Evolutionary conservation across 2,888 invertebrate species (phyloP).

Genomic region (Cheilosia variabilis): DNA sequence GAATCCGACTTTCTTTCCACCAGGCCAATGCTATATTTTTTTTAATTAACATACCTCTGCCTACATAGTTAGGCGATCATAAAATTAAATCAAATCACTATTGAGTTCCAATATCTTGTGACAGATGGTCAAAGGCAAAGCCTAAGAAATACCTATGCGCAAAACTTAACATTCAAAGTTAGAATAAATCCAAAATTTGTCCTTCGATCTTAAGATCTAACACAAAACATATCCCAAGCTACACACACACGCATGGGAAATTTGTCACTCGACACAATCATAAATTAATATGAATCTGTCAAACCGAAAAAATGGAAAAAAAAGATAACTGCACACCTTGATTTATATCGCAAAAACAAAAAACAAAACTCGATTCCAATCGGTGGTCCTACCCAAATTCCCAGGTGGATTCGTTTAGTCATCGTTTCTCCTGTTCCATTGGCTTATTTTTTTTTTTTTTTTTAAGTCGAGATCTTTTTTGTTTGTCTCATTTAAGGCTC

Average conservation of each 20-base stretch:
- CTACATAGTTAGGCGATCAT: too few species aligned
- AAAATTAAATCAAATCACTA: too few species aligned
- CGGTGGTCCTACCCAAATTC: slow-evolving; percentile 73
- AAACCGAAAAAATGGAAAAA: slow-evolving; percentile 31
- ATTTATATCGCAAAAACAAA: slow-evolving; percentile 62
- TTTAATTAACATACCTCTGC: too few species aligned
- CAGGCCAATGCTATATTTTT: too few species aligned
- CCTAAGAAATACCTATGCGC: background rate
- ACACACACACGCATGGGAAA: slow-evolving; percentile 36
- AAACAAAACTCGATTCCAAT: slow-evolving; percentile 59
- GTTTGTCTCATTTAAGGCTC: slow-evolving; percentile 59
- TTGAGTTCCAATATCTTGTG: too few species aligned
- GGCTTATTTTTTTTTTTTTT: slow-evolving; percentile 21
- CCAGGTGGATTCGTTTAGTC: slow-evolving; percentile 75
- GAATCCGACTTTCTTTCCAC: too few species aligned
- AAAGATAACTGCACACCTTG: slow-evolving; percentile 60
- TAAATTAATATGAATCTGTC: slow-evolving; percentile 73
- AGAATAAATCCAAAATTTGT: slow-evolving; percentile 3
- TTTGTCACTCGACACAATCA: slow-evolving; percentile 66
- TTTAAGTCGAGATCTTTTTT: slow-evolving; percentile 46
- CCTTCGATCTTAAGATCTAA: slow-evolving; percentile 13
- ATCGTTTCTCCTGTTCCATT: slow-evolving; percentile 65
- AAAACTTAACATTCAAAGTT: background rate
- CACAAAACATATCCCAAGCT: slow-evolving; percentile 5
- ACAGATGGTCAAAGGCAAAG: too few species aligned